These are phyloP conservation scores for Periplaneta americana DNA, from an alignment of 1,140 invertebrate genomes.

Conservation along the genomic window DNA sequence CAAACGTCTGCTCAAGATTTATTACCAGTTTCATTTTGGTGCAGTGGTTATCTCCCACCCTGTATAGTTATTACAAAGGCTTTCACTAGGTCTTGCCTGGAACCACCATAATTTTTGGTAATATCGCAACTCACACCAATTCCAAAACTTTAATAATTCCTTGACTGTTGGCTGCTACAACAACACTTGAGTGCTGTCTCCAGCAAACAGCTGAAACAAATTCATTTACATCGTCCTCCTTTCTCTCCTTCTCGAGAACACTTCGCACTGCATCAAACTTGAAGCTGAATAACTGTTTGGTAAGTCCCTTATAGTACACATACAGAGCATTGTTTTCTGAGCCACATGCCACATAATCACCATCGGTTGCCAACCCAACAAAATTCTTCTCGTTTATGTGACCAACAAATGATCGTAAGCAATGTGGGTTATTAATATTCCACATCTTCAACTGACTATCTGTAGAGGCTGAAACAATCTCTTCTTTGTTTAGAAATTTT, in stretches of 20 bases:
- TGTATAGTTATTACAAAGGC: too few species aligned
- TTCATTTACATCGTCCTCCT: slow-evolving; percentile 82
- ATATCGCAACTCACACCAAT: slow-evolving; percentile 56
- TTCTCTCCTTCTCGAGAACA: slow-evolving; percentile 72
- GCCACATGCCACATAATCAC: slow-evolving; percentile 91
- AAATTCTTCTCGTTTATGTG: slow-evolving; percentile 97
- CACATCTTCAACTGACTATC: slow-evolving; percentile 93
- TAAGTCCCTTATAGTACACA: slow-evolving; percentile 88
- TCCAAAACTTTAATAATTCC: slow-evolving; percentile 87
- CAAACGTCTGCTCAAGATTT: too few species aligned
- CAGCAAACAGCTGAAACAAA: slow-evolving; percentile 96
- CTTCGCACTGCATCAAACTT: slow-evolving; percentile 82
- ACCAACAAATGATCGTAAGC: slow-evolving; percentile 83
- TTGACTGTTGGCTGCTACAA: slow-evolving; percentile 94
- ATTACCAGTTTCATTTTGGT: too few species aligned
- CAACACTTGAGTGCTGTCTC: slow-evolving; percentile 78
- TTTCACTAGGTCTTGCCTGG: too few species aligned
- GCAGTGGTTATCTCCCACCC: too few species aligned
- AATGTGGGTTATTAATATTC: slow-evolving; percentile 77
- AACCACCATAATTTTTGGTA: too few species aligned
- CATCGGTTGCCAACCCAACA: slow-evolving; percentile 92
- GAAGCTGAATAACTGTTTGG: slow-evolving; percentile 81
- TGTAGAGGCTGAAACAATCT: slow-evolving; percentile 92
- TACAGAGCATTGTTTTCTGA: slow-evolving; percentile 94
- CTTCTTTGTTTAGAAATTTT: slow-evolving; percentile 84